These are phyloP conservation scores for Quiscalus mexicanus DNA, from an alignment of 2,113 vertebrate species.

Conservation along the genomic window DNA sequence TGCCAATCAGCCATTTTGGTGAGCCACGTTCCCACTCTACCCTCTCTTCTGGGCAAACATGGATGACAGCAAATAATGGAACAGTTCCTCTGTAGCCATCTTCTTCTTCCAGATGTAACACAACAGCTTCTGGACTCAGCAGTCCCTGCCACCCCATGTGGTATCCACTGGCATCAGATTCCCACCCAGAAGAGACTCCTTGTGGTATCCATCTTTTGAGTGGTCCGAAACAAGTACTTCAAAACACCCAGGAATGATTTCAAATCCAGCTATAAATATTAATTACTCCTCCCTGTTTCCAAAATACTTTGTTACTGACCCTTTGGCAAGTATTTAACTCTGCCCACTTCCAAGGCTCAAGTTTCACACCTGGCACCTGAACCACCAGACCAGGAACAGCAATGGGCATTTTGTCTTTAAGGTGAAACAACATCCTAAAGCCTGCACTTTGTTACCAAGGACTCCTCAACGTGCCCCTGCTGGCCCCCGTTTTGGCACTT, in stretches of 20 bases:
- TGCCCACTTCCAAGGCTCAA: not conserved
- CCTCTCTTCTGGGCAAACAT: not conserved
- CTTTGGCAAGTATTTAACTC: not conserved
- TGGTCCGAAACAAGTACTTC: not conserved
- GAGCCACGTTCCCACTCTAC: not conserved
- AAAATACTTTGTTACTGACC: not conserved
- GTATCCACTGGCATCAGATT: not conserved
- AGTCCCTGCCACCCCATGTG: not conserved
- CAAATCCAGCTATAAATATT: not conserved
- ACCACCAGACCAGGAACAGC: not conserved
- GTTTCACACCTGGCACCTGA: not conserved
- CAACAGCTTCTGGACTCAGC: not conserved
- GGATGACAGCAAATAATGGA: not conserved
- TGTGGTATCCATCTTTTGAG: not conserved
- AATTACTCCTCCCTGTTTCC: not conserved
- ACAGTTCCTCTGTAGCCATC: not conserved
- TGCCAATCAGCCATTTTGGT: not conserved
- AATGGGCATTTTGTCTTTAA: not conserved
- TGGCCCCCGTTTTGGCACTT: not conserved
- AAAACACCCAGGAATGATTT: not conserved
- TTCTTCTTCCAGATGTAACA: not conserved
- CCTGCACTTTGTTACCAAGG: not conserved
- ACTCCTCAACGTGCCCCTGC: not conserved
- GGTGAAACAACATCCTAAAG: not conserved
- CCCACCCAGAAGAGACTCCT: not conserved